These are phyloP conservation scores for Macrocentrus cingulum DNA, from an alignment of 1,140 invertebrate genomes.

Conservation along the genomic window DNA sequence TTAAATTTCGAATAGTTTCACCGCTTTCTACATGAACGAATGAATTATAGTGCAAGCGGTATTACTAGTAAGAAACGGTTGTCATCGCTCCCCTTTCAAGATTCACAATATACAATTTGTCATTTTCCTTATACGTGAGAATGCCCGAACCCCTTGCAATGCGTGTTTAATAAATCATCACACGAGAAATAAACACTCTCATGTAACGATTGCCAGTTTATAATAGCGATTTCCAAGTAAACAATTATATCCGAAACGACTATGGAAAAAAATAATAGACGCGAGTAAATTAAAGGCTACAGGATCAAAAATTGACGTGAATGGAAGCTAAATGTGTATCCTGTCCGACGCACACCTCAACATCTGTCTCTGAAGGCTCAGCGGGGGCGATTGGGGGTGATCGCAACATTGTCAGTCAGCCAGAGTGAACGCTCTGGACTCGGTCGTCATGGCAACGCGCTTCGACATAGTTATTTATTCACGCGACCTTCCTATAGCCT, in stretches of 20 bases:
- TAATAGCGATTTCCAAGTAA: too few relatives aligned
- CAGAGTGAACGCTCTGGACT: conserved; percentile 32
- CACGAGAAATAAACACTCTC: conserved; percentile 43
- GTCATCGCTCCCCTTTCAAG: background rate
- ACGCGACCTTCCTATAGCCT: conserved; percentile 44
- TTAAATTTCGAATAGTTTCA: too few relatives aligned
- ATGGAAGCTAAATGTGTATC: background rate
- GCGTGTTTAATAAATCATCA: conserved; percentile 52
- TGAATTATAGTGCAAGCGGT: too few relatives aligned
- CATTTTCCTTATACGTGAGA: conserved; percentile 17
- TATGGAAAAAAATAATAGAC: background rate
- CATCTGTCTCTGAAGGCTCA: conserved; percentile 21
- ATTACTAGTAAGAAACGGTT: background rate
- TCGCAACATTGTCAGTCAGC: conserved; percentile 42
- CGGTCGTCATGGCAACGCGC: conserved; percentile 44
- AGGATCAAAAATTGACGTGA: background rate
- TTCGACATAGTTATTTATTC: conserved; percentile 52
- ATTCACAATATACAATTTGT: conserved; percentile 3
- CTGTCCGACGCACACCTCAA: conserved; percentile 6
- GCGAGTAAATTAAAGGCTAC: background rate
- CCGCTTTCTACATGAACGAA: too few relatives aligned
- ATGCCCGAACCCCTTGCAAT: conserved; percentile 22
- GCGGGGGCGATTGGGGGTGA: background rate
- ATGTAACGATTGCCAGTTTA: background rate
- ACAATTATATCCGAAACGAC: background rate